phyloP scores from a whole-genome alignment of 2,797 vertebrate species.

The Gallinago nigripennis region DNA sequence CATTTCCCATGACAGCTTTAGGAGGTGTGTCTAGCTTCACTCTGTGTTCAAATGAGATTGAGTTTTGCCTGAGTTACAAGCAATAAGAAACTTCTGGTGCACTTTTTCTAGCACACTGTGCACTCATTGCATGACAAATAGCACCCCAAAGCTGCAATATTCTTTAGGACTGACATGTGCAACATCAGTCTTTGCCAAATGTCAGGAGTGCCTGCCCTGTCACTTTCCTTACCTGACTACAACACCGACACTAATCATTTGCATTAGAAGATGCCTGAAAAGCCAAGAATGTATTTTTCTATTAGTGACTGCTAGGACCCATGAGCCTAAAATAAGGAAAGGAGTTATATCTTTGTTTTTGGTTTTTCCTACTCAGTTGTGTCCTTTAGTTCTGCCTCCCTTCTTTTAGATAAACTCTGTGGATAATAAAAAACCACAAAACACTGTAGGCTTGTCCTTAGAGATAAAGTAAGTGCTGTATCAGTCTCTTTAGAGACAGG shows the following conservation, averaged over 20 bases:
- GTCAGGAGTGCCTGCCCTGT: background rate
- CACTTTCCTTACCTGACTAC: background rate
- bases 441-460: background rate
- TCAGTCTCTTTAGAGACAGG: background rate
- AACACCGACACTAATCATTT: background rate
- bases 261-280: background rate
- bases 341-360: background rate
- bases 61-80: background rate
- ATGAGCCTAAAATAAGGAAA: background rate
- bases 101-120: background rate
- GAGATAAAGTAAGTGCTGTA: background rate
- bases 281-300: background rate
- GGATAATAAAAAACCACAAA: background rate
- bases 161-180: background rate
- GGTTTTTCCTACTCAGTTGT: background rate
- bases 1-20: background rate
- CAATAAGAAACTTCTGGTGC: background rate
- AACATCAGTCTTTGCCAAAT: background rate
- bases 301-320: background rate
- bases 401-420: background rate
- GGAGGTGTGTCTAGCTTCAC: background rate
- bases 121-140: background rate
- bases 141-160: background rate
- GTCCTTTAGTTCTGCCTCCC: background rate
- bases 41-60: background rate